A percentile compares a stretch with the other conserved stretches of the same genome.
Evolutionary conservation across 92 coral and sea anemone species (phyloP).

Genomic region (Heliopora coerulea): DNA sequence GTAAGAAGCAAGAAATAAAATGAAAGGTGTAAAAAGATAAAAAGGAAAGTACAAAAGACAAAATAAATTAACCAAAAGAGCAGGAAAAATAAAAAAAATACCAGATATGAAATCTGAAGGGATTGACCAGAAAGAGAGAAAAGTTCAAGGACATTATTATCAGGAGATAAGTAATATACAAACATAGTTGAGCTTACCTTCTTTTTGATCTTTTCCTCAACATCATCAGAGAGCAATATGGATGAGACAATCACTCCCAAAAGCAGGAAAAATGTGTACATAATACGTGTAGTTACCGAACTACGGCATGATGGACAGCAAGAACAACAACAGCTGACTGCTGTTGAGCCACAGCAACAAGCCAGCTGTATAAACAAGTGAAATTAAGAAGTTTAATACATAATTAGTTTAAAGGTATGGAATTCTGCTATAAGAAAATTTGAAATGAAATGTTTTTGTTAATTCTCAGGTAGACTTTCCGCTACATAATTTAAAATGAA

Average conservation of each 20-base stretch:
- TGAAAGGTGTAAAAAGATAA: too few species aligned
- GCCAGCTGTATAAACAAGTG: conserved; percentile 62
- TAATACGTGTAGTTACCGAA: conserved; percentile 87
- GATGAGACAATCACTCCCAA: conserved; percentile 84
- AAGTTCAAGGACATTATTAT: background rate
- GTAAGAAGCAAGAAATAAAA: too few species aligned
- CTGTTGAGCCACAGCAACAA: conserved; percentile 98
- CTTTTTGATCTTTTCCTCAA: conserved; percentile 68
- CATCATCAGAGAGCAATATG: conserved; percentile 68
- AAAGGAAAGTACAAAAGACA: too few species aligned
- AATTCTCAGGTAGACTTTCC: too few species aligned
- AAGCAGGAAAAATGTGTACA: conserved; percentile 80
- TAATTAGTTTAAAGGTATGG: too few species aligned
- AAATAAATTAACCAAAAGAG: too few species aligned
- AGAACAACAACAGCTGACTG: conserved; percentile 90
- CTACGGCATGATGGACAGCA: conserved; percentile 99
- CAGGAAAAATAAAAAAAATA: too few species aligned
- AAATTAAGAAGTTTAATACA: background rate
- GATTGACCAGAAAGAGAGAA: too few species aligned
- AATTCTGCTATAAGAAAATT: too few species aligned
- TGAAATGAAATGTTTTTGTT: too few species aligned
- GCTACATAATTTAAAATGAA: too few species aligned
- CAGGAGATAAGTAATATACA: background rate
- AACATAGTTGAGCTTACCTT: conserved; percentile 53
- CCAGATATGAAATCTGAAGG: too few species aligned